phyloP scores from a whole-genome alignment of 2,113 vertebrate genomes.

The Carlito syrichta region DNA sequence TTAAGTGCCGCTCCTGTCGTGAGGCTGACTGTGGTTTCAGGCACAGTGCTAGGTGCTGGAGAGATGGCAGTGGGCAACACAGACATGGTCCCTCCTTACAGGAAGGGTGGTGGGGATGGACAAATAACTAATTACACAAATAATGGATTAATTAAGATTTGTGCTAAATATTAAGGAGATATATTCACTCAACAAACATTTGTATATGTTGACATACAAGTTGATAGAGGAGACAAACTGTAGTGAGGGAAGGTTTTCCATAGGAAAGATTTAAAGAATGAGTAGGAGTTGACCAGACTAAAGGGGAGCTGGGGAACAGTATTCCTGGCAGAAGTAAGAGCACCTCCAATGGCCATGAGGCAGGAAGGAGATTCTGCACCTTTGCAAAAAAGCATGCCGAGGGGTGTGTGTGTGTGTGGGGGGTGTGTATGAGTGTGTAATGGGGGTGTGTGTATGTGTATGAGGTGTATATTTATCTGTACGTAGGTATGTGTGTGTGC shows the following conservation, averaged over 20 bases:
- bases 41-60: neutral
- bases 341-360: neutral
- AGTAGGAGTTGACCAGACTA: neutral
- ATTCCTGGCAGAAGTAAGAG: neutral
- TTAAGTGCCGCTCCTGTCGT: too few species aligned
- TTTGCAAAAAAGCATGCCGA: slow-evolving; percentile 2
- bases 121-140: neutral
- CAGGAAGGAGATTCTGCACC: slow-evolving; percentile 20
- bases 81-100: neutral
- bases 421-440: neutral
- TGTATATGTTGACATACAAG: neutral
- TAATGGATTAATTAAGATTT: neutral
- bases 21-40: neutral
- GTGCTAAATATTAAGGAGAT: slow-evolving; percentile 1
- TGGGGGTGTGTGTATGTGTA: neutral
- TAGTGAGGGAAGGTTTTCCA: neutral
- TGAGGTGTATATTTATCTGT: neutral
- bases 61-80: neutral
- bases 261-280: slow-evolving; percentile 12
- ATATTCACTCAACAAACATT: neutral
- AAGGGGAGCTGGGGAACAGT: neutral
- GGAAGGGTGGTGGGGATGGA: neutral
- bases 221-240: neutral
- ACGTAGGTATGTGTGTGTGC: neutral
- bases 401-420: neutral